Conservation (phyloP, 2,113 vertebrate genomes). For the Cichladusa arquata region DNA sequence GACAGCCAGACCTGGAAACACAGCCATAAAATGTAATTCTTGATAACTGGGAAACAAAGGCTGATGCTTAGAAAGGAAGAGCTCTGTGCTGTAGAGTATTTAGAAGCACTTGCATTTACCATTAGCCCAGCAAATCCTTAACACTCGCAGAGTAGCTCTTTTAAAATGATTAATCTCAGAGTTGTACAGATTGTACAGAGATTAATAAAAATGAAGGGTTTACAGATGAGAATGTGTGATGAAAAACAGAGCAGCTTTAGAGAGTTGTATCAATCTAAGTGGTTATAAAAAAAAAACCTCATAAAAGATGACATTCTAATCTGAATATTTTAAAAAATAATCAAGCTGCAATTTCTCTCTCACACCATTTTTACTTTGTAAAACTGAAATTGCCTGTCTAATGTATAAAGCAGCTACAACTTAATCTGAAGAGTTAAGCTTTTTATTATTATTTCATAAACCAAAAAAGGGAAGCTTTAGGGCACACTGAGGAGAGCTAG, state of each 20-base stretch:
- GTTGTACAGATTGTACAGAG: constrained; percentile 68
- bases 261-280: constrained; percentile 75
- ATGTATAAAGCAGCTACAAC: constrained; percentile 40
- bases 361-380: constrained; percentile 54
- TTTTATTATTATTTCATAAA: constrained; percentile 58
- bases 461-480: constrained; percentile 53
- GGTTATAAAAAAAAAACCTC: constrained; percentile 7
- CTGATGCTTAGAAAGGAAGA: neutral
- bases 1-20: constrained; percentile 11
- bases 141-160: constrained; percentile 57
- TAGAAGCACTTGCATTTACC: neutral
- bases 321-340: constrained; percentile 62
- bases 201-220: constrained; percentile 78
- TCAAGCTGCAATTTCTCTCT: constrained; percentile 61
- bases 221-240: constrained; percentile 73
- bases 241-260: constrained; percentile 75
- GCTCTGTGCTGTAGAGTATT: neutral
- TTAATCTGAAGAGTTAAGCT: constrained; percentile 47
- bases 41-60: constrained; percentile 38
- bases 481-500: constrained; percentile 15
- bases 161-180: constrained; percentile 75
- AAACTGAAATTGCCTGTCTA: constrained; percentile 30
- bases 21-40: neutral
- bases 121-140: constrained; percentile 30
- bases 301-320: constrained; percentile 67